Base-by-base conservation (phyloP, 2,797 vertebrate species). In the Tiaroga cobitis region DNA sequence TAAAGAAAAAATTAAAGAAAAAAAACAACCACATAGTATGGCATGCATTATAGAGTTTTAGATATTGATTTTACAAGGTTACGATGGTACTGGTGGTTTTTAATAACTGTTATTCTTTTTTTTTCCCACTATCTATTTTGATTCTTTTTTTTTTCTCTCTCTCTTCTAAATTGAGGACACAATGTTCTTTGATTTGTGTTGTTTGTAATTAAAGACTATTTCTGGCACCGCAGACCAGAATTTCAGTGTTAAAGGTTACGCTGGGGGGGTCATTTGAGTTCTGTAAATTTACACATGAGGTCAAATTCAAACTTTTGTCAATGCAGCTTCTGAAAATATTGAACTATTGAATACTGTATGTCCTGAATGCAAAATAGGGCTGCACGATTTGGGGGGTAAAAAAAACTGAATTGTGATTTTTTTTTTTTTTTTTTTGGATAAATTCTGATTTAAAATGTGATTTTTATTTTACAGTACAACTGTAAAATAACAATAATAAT, bases 11-110 rank as follows among this genome's bases (percentile, higher is more conserved):
- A 11, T 5, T 0, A 0, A 92, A 92, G 91, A 8, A 32, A 46
- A 18, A 63, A 18, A 29, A 65, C 26, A 91, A 91, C 89, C 91
- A 89, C 94, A 93, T 94, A 94, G 93, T 93, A 93, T 86, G 94
- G 95, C 95, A 96, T 96, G 95, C 94, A 93, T 95, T 95, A 89
- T 94, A 96, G 93, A 95, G 49, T 80, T 89, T 85, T 88, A 84
- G 88, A 78, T 88, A 94, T 95, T 85, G 26, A 89, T 85, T 93
- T 94, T 94, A 94, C 89, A 91, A 92, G 93, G 93, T 95, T 94
- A 93, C 90, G 91, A 92, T 93, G 91, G 93, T 94, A 93, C 93
- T 94, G 93, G 93, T 94, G 91, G 93, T 93, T 94, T 93, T 91
- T 86, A 81, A 94, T 93, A 92, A 94, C 92, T 90, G 93, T 93